These are phyloP conservation scores for Gnathonemus longibarbis DNA, from an alignment of 2,113 vertebrate species.

Conservation along the genomic window DNA sequence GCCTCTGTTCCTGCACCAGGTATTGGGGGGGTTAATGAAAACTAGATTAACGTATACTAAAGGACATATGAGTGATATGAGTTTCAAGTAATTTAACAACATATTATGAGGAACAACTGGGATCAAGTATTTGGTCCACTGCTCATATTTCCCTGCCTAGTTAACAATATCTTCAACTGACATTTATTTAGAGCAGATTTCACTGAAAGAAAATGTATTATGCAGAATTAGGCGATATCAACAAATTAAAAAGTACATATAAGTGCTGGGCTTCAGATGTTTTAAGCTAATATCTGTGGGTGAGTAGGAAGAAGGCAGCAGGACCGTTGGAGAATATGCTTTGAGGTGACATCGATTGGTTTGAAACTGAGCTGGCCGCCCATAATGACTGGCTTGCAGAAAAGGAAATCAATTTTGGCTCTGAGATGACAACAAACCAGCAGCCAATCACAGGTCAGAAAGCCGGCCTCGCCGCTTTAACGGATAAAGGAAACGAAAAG, in stretches of 20 bases:
- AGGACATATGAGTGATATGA: not conserved
- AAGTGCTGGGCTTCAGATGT: not conserved
- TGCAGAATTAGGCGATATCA: not conserved
- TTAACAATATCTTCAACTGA: not conserved
- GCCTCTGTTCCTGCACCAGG: not conserved
- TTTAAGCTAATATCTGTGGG: not conserved
- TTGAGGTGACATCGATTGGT: not conserved
- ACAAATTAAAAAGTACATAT: not conserved
- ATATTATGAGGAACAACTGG: not conserved
- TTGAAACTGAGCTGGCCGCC: not conserved
- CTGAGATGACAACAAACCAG: not conserved
- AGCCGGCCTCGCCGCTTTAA: not conserved
- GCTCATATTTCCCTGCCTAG: not conserved
- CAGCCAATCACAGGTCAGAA: not conserved
- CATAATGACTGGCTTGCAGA: not conserved
- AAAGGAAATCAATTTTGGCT: not conserved
- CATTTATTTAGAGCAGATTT: not conserved
- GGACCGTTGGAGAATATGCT: not conserved
- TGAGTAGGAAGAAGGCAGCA: not conserved
- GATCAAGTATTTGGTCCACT: not conserved
- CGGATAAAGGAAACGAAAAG: not conserved
- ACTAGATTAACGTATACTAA: not conserved
- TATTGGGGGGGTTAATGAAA: not conserved
- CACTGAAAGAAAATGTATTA: not conserved
- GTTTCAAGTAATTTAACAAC: not conserved